These are phyloP conservation scores for Drosophila anomelani DNA, from an alignment of 2,888 invertebrate genomes.

Conservation along the genomic window DNA sequence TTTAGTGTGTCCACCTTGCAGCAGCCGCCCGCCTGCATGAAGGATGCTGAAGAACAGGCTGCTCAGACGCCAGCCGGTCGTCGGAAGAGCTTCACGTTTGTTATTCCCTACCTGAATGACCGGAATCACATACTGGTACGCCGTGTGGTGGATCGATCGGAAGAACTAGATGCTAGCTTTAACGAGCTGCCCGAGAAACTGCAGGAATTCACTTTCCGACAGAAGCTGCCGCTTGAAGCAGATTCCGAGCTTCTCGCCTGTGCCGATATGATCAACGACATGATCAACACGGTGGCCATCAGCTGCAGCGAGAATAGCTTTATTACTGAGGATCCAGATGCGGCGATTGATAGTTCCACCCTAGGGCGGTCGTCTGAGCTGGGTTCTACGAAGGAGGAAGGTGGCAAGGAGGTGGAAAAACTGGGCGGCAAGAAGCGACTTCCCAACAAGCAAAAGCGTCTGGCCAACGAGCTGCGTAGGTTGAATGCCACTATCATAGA, in stretches of 20 bases:
- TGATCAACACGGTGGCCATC: slow-evolving; percentile 87
- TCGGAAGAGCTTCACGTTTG: slow-evolving; percentile 85
- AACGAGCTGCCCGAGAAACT: slow-evolving; percentile 55
- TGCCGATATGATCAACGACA: slow-evolving; percentile 85
- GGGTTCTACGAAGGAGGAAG: slow-evolving; percentile 41
- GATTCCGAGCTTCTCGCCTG: slow-evolving; percentile 63
- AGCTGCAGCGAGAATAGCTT: slow-evolving; percentile 86
- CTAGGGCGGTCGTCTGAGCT: slow-evolving; percentile 19
- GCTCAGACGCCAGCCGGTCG: slow-evolving; percentile 61
- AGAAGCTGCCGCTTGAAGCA: slow-evolving; percentile 44
- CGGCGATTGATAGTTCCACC: slow-evolving; percentile 4
- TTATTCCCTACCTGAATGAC: slow-evolving; percentile 86
- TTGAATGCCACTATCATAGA: slow-evolving; percentile 89
- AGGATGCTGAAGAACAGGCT: slow-evolving; percentile 56
- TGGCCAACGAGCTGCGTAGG: slow-evolving; percentile 86
- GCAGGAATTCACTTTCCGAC: slow-evolving; percentile 75
- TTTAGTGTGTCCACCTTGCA: slow-evolving; percentile 83
- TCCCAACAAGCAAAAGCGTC: slow-evolving; percentile 74
- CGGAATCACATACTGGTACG: slow-evolving; percentile 87
- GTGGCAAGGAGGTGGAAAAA: slow-evolving; percentile 28
- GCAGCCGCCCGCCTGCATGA: slow-evolving; percentile 50
- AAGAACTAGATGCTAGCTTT: slow-evolving; percentile 76
- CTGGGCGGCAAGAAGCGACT: slow-evolving; percentile 27
- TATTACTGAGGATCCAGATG: slow-evolving; percentile 71
- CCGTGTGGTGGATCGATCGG: slow-evolving; percentile 82